A percentile compares a stretch with the other conserved stretches of the same genome.
Evolutionary conservation across 2,888 invertebrate genomes (phyloP).

Genomic region (Pachliopta kotzebuea): DNA sequence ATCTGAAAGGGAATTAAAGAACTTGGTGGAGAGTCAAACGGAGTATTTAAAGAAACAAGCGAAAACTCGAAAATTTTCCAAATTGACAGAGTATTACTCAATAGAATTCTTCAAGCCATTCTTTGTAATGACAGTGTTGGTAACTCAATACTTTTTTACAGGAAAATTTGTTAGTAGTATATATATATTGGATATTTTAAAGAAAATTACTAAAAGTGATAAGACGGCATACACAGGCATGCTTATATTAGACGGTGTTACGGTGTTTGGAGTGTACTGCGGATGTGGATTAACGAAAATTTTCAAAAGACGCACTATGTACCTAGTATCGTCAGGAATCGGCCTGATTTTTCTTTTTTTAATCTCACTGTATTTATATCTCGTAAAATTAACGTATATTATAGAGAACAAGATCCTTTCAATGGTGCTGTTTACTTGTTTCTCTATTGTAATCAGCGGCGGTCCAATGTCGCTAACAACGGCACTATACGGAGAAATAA

Average conservation of each 20-base stretch:
- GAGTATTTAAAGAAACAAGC: background rate
- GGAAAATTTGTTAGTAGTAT: conserved; percentile 49
- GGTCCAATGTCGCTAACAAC: conserved; percentile 42
- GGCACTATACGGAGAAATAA: conserved; percentile 47
- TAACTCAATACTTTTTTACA: conserved; percentile 40
- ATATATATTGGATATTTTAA: conserved; percentile 52
- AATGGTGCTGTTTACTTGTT: conserved; percentile 39
- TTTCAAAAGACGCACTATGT: conserved; percentile 42
- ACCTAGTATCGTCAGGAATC: conserved; percentile 44
- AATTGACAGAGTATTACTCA: background rate
- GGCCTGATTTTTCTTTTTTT: conserved; percentile 49
- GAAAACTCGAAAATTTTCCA: background rate
- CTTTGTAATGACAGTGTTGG: conserved; percentile 32
- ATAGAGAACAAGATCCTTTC: conserved; percentile 48
- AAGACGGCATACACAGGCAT: conserved; percentile 22
- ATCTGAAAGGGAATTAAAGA: conserved; percentile 45
- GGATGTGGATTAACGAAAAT: conserved; percentile 31
- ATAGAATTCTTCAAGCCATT: conserved; percentile 48
- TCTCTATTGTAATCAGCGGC: conserved; percentile 42
- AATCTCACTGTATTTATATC: conserved; percentile 51
- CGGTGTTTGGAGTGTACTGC: conserved; percentile 42
- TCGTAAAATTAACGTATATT: conserved; percentile 27
- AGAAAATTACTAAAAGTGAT: conserved; percentile 47
- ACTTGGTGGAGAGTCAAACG: conserved; percentile 35
- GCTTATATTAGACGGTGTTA: conserved; percentile 29